Evolutionary conservation across 2,797 vertebrate genomes (phyloP).

Genomic region (Columba guinea): DNA sequence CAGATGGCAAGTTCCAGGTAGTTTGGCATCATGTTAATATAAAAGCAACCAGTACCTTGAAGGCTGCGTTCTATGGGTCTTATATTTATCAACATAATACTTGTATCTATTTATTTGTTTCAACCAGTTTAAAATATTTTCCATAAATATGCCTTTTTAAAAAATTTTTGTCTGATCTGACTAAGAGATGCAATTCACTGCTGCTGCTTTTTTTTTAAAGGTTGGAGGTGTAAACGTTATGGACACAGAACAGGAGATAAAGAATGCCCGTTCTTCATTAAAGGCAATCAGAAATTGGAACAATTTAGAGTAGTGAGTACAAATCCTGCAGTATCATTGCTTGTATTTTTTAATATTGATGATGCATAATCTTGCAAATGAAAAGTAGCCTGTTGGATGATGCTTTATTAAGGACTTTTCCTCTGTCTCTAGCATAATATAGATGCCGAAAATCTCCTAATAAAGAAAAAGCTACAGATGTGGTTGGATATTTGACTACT

Average conservation of each 20-base stretch:
- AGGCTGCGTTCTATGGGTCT: not conserved
- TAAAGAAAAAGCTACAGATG: constrained; percentile 44
- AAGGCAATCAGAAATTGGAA: constrained; percentile 97
- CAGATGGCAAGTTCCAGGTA: not conserved
- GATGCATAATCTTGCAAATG: not conserved
- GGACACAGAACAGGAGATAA: constrained; percentile 94
- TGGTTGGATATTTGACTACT: constrained; percentile 51
- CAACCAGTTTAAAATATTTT: not conserved
- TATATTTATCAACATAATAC: not conserved
- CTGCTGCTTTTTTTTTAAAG: constrained; percentile 69
- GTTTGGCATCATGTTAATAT: not conserved
- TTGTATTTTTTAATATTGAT: not conserved
- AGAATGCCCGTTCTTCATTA: constrained; percentile 97
- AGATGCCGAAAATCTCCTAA: constrained; percentile 30
- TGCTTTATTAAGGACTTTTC: constrained; percentile 37
- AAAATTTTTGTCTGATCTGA: not conserved
- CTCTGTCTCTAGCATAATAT: constrained; percentile 29
- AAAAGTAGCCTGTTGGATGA: constrained; percentile 3
- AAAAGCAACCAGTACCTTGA: not conserved
- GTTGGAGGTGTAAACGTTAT: constrained; percentile 95
- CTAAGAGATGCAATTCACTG: constrained; percentile 15
- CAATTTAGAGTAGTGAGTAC: constrained; percentile 96
- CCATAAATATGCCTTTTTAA: not conserved
- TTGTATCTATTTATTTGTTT: not conserved
- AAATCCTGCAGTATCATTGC: not conserved